Percentiles rank a stretch among this genome's conserved stretches.
Evolutionary conservation across 2,888 invertebrate species (phyloP).

Genomic region (Athalia rosae): DNA sequence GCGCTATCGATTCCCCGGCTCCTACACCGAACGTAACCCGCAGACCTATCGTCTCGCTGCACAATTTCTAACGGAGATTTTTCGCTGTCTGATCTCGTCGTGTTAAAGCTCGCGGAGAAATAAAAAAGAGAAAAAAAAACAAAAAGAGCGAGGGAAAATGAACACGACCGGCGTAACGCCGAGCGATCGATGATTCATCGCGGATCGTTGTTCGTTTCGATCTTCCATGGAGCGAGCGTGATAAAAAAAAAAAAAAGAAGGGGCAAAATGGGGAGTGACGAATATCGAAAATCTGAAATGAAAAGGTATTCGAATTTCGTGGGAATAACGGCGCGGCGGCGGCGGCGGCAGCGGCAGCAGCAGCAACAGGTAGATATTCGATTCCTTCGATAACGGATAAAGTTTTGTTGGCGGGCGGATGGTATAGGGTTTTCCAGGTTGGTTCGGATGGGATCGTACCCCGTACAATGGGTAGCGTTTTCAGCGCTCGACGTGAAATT

Average conservation of each 20-base stretch:
- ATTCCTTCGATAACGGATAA: slow-evolving; percentile 34
- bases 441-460: background rate
- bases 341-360: too few species aligned
- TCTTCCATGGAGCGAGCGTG: too few species aligned
- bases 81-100: background rate
- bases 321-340: background rate
- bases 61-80: slow-evolving; percentile 12
- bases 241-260: too few species aligned
- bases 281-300: background rate
- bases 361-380: slow-evolving; percentile 28
- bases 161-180: too few species aligned
- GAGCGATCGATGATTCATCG: too few species aligned
- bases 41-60: background rate
- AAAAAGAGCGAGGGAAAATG: too few species aligned
- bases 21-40: background rate
- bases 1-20: slow-evolving; percentile 22
- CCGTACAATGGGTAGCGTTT: slow-evolving; percentile 6
- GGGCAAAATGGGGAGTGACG: too few species aligned
- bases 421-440: background rate
- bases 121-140: background rate
- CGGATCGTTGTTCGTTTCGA: too few species aligned
- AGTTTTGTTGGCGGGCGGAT: slow-evolving; percentile 14
- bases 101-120: background rate
- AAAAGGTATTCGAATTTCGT: background rate
- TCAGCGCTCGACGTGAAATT: background rate